phyloP scores from a whole-genome alignment of 1,140 invertebrate genomes.

The Episyrphus balteatus region DNA sequence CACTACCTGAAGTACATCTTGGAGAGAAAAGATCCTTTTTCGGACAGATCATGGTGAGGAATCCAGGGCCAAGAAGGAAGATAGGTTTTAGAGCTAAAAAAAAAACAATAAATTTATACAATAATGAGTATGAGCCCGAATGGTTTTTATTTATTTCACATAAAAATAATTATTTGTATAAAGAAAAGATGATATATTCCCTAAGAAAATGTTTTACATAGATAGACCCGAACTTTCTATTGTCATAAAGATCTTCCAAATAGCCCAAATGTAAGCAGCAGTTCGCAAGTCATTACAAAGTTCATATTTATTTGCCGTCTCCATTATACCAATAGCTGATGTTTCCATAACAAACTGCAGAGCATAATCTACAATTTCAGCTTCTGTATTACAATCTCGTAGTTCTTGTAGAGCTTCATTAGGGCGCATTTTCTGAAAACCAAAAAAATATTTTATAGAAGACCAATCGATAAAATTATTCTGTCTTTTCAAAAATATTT shows the following conservation, averaged over 20 bases:
- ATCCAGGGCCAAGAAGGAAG: too few species aligned
- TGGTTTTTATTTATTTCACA: too few species aligned
- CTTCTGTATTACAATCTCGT: conserved; percentile 49
- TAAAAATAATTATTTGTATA: too few species aligned
- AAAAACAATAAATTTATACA: too few species aligned
- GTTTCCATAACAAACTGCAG: conserved; percentile 72
- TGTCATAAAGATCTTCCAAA: conserved; percentile 74
- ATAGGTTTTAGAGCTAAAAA: too few species aligned
- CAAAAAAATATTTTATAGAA: conserved; percentile 7
- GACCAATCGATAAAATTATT: conserved; percentile 48
- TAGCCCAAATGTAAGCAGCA: conserved; percentile 70
- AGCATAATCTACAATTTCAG: conserved; percentile 73
- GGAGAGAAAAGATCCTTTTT: too few species aligned
- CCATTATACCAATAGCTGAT: conserved; percentile 55
- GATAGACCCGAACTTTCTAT: conserved; percentile 58
- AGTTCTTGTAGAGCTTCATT: conserved; percentile 47
- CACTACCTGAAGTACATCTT: too few species aligned
- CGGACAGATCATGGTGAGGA: too few species aligned
- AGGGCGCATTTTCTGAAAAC: conserved; percentile 41
- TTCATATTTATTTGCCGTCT: conserved; percentile 56
- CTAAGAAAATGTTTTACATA: too few species aligned
- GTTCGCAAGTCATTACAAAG: conserved; percentile 70
- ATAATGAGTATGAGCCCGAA: too few species aligned
- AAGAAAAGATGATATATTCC: too few species aligned
- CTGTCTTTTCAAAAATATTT: background rate